phyloP scores from a whole-genome alignment of 2,113 vertebrate genomes.

The Mesoclemmys tuberculata region DNA sequence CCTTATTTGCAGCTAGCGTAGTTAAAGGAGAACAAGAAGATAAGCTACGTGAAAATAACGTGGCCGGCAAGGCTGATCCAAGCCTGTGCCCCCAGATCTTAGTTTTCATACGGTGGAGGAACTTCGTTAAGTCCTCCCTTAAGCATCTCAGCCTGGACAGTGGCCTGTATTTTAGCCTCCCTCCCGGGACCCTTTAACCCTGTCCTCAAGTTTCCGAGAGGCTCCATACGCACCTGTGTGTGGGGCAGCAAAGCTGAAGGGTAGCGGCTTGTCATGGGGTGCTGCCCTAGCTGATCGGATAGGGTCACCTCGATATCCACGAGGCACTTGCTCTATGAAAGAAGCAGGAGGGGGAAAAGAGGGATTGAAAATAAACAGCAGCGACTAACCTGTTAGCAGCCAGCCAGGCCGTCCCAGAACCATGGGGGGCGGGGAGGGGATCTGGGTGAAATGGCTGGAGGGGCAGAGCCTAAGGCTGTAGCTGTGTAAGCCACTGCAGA shows the following conservation, averaged over 20 bases:
- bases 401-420: neutral
- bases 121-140: fast-evolving
- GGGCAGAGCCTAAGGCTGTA: constrained; percentile 42
- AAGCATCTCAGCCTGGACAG: neutral
- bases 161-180: fast-evolving
- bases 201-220: fast-evolving
- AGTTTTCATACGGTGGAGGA: neutral
- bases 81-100: neutral
- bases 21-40: neutral
- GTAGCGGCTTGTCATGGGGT: neutral
- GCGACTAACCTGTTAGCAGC: constrained; percentile 44
- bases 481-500: constrained; percentile 36
- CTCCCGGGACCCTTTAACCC: neutral
- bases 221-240: constrained; percentile 47
- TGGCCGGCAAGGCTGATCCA: fast-evolving
- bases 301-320: neutral
- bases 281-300: fast-evolving
- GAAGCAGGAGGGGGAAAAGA: fast-evolving
- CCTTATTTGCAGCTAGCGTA: neutral
- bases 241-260: fast-evolving
- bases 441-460: neutral
- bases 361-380: neutral
- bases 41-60: fast-evolving
- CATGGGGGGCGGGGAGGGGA: neutral
- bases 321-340: neutral